Base-by-base conservation (phyloP, 1,140 invertebrate species). In the Megalopta genalis region DNA sequence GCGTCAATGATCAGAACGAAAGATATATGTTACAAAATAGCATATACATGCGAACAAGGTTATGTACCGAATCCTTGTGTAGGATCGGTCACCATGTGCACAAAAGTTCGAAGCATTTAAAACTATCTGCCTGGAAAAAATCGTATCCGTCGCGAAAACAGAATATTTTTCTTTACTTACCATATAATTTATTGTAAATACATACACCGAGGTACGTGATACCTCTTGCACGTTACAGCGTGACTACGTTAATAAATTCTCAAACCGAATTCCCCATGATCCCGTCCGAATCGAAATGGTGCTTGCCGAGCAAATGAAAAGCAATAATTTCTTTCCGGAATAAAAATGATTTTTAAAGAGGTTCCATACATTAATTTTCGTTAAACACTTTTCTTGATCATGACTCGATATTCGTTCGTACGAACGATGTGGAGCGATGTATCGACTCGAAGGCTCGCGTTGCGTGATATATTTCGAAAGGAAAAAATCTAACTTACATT, bases 1-100 rank as follows among this genome's bases (percentile, higher is more conserved):
- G 18, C 49, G 49, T 52, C 16, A 52, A 57, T n/a, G 8, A n/a
- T n/a, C 54, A 57, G 4, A 54, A 54, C 8, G 18, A 9, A 9
- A n/a, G 7, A 57, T 57, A 57, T 18, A 52, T 7, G 18, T 18
- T 2, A 18, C 5, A 52, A 52, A 16, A 18, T 18, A 52, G 18
- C 16, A 52, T 52, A 52, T 52, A 18, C 16, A 52, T 21, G 14
- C 6, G 18, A 52, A 52, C 27, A n/a, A 89, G 90, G 90, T 90
- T 90, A 90, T 83, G 62, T 70, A 73, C 65, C 80, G 64, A 57
- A 80, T 46, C 82, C 60, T 39, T 25, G 42, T 16, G 27, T 8
- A 65, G 27, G 37, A 6, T 59, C 9, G 32, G 10, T 21, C 65
- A 77, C 75, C 54, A 23, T n/a, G 18, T 8, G 21, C 0, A 16